phyloP scores from a whole-genome alignment of 2,113 vertebrate genomes.

The Siniperca knerii region DNA sequence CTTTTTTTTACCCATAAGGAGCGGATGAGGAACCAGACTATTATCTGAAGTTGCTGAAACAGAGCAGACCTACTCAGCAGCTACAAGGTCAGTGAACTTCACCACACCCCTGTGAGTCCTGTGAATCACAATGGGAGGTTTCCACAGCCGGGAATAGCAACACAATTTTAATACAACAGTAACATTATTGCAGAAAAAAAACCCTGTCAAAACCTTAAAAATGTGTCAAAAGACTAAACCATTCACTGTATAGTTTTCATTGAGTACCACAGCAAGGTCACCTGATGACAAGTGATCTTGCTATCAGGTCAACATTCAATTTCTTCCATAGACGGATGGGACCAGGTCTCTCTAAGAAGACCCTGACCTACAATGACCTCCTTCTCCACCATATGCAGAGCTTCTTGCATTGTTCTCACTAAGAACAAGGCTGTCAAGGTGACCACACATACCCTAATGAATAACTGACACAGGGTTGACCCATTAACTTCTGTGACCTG shows the following conservation, averaged over 20 bases:
- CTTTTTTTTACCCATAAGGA: constrained; percentile 4
- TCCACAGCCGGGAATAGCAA: constrained; percentile 36
- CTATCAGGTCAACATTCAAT: background rate
- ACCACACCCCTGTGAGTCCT: constrained; percentile 67
- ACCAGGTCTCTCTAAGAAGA: constrained; percentile 10
- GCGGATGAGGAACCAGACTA: constrained; percentile 39
- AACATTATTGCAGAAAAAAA: background rate
- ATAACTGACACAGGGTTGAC: constrained; percentile 41
- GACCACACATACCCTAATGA: constrained; percentile 39
- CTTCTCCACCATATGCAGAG: constrained; percentile 14
- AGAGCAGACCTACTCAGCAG: constrained; percentile 56
- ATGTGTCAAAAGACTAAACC: constrained; percentile 10
- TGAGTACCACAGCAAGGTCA: background rate
- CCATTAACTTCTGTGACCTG: constrained; percentile 35
- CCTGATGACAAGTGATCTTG: background rate
- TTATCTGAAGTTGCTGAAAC: constrained; percentile 62
- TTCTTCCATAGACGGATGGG: constrained; percentile 29
- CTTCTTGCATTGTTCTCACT: constrained; percentile 47
- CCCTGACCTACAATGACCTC: constrained; percentile 44
- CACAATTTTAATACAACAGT: background rate
- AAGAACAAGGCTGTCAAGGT: constrained; percentile 54
- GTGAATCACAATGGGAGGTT: constrained; percentile 46
- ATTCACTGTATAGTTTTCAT: background rate
- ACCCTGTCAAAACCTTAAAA: background rate
- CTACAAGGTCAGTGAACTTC: constrained; percentile 63